A percentile compares a stretch with the other conserved stretches of the same genome.
phyloP scores from a whole-genome alignment of 1,140 invertebrate species.

The Zaprionus africanus region DNA sequence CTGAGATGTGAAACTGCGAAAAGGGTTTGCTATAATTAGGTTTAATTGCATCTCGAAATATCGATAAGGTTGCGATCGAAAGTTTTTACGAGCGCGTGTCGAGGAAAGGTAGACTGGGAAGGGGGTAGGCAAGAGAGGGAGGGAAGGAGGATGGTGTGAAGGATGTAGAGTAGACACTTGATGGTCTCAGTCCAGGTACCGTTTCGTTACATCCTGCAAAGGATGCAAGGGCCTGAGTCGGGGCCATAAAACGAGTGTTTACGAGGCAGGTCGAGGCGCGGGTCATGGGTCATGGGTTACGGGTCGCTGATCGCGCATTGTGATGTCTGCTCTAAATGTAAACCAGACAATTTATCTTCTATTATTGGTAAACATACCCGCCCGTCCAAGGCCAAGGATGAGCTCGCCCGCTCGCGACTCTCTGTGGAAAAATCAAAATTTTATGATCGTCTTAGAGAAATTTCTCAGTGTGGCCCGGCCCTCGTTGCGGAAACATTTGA shows the following conservation, averaged over 20 bases:
- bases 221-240: constrained; percentile 46
- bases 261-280: constrained; percentile 45
- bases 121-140: neutral
- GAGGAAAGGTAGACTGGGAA: constrained; percentile 14
- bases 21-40: constrained; percentile 50
- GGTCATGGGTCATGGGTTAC: constrained; percentile 32
- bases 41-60: constrained; percentile 50
- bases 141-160: constrained; percentile 14
- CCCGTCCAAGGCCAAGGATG: constrained; percentile 73
- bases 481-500: constrained; percentile 78
- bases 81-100: constrained; percentile 71
- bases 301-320: constrained; percentile 64
- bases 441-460: constrained; percentile 60
- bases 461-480: constrained; percentile 11
- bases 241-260: constrained; percentile 55
- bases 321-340: constrained; percentile 76
- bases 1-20: constrained; percentile 8
- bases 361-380: constrained; percentile 73
- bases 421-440: constrained; percentile 69
- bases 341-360: constrained; percentile 80
- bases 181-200: constrained; percentile 46
- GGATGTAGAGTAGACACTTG: constrained; percentile 14
- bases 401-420: constrained; percentile 20
- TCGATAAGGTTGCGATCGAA: constrained; percentile 26
- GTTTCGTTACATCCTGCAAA: constrained; percentile 43